phyloP scores from a whole-genome alignment of 2,888 invertebrate species.

The Frankliniella intonsa region DNA sequence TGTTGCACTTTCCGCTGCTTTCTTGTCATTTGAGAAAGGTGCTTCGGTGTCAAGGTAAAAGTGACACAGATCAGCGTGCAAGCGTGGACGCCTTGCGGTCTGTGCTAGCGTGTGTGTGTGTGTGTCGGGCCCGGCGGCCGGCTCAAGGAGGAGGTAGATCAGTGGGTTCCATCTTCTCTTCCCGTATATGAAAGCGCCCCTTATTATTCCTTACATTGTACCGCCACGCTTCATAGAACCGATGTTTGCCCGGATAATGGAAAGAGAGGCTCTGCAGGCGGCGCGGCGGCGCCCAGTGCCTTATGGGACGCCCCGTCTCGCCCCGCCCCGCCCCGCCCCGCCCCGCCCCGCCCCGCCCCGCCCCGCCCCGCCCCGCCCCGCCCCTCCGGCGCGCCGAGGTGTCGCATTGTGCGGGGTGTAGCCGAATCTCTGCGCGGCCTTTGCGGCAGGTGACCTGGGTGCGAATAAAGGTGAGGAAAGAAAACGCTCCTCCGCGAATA shows the following conservation, averaged over 20 bases:
- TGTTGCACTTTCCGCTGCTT: not conserved
- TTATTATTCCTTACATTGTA: not conserved
- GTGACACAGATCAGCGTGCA: not conserved
- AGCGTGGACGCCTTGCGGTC: not conserved
- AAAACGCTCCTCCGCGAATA: not conserved
- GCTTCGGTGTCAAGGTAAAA: constrained; percentile 15
- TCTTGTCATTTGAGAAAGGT: constrained; percentile 1
- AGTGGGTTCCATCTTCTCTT: not conserved
- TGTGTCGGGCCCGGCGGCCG: not conserved
- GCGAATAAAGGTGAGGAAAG: too few species aligned
- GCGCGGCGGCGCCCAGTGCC: not conserved
- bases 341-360: not conserved
- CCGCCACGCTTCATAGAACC: not conserved
- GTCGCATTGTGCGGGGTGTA: not conserved
- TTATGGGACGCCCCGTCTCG: not conserved
- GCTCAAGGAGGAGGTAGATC: not conserved
- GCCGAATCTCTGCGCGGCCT: not conserved
- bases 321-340: not conserved
- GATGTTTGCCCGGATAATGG: too few species aligned
- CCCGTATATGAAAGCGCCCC: not conserved
- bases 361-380: not conserved
- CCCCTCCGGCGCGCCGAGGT: not conserved
- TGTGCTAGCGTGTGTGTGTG: not conserved
- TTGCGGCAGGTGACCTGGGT: too few species aligned
- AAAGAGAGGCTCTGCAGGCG: not conserved